phyloP scores from a whole-genome alignment of 2,888 invertebrate species.

The Pandemis heparana region DNA sequence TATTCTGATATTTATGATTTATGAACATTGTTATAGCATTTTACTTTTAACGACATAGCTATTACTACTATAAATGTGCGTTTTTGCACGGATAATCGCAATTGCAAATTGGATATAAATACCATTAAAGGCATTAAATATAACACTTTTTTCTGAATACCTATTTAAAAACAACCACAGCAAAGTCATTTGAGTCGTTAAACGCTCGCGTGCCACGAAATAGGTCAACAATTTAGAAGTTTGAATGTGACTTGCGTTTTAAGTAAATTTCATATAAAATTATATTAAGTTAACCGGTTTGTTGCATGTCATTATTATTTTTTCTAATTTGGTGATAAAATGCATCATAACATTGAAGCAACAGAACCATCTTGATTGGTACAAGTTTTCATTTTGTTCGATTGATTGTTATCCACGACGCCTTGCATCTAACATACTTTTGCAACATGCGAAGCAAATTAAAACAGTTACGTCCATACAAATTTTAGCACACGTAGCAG shows the following conservation, averaged over 20 bases:
- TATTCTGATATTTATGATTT: no score
- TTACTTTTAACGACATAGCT: not conserved
- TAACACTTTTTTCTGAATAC: not conserved
- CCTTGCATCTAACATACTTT: not conserved
- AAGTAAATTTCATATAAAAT: not conserved
- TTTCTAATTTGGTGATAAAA: not conserved
- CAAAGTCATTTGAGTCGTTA: not conserved
- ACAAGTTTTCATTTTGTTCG: not conserved
- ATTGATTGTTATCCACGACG: not conserved
- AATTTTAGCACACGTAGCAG: conserved; percentile 13
- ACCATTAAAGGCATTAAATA: not conserved
- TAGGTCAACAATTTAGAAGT: no score
- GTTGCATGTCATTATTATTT: not conserved
- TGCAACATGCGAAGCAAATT: conserved; percentile 11
- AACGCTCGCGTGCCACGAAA: not conserved
- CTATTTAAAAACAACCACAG: not conserved
- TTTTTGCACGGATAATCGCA: no score
- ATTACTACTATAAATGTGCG: conserved; percentile 4
- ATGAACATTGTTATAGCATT: not conserved
- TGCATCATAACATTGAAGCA: not conserved
- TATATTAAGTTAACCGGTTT: not conserved
- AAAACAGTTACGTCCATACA: conserved; percentile 4
- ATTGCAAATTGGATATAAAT: not conserved
- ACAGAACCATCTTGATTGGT: not conserved
- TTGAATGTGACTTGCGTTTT: not conserved